Conservation (phyloP, 2,888 invertebrate species). For the Amblyjoppa proteus region DNA sequence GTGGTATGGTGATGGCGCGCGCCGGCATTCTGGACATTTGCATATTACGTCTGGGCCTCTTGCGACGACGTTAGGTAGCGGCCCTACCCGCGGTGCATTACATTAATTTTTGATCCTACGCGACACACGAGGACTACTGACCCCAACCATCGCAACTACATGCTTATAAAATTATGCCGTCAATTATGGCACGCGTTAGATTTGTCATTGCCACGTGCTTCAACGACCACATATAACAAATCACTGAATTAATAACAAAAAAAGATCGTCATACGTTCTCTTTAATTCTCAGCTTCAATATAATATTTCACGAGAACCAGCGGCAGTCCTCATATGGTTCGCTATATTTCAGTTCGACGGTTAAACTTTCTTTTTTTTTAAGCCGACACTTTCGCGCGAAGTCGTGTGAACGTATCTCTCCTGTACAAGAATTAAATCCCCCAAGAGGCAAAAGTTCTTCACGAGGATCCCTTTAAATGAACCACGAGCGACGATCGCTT, state of each 20-base stretch:
- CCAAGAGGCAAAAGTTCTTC: neutral
- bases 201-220: slow-evolving; percentile 49
- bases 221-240: neutral
- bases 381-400: neutral
- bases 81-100: slow-evolving; percentile 78
- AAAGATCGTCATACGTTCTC: neutral
- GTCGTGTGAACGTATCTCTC: slow-evolving; percentile 10
- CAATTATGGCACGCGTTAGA: slow-evolving; percentile 63
- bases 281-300: slow-evolving; percentile 1
- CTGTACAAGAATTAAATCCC: slow-evolving; percentile 46
- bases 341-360: neutral
- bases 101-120: slow-evolving; percentile 80
- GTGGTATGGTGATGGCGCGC: slow-evolving; percentile 72
- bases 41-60: slow-evolving; percentile 80
- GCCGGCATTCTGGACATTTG: slow-evolving; percentile 79
- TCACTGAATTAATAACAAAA: slow-evolving; percentile 19
- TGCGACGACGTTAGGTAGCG: slow-evolving; percentile 74
- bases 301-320: neutral
- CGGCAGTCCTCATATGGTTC: too few relatives aligned
- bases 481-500: slow-evolving; percentile 5
- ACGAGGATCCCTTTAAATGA: slow-evolving; percentile 57
- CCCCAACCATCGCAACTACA: slow-evolving; percentile 62
- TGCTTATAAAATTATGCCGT: slow-evolving; percentile 59
- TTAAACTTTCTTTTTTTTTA: neutral
- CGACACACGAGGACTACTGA: slow-evolving; percentile 44